Evolutionary conservation across 2,888 invertebrate genomes (phyloP).

Genomic region (Oxytorus armatus): DNA sequence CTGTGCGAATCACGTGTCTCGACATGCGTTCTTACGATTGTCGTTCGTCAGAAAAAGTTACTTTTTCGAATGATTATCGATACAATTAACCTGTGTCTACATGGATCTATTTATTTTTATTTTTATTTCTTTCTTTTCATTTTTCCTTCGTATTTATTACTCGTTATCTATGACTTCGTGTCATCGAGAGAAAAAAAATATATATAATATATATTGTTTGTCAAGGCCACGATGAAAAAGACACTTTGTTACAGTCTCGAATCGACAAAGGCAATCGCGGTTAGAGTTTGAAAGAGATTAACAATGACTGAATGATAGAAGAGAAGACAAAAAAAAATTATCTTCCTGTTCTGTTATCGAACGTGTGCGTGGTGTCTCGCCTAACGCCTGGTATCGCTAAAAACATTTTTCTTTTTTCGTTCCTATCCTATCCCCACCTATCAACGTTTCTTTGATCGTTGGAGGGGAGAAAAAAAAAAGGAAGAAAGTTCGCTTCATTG

Average conservation of each 20-base stretch:
- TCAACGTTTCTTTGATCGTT: slow-evolving; percentile 4
- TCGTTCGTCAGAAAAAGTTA: neutral
- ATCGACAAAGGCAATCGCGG: slow-evolving; percentile 75
- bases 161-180: slow-evolving; percentile 30
- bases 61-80: neutral
- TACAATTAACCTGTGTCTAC: slow-evolving; percentile 41
- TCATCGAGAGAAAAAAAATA: slow-evolving; percentile 22
- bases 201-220: slow-evolving; percentile 15
- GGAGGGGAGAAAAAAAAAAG: slow-evolving; percentile 17
- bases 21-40: no score
- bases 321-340: slow-evolving; percentile 13
- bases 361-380: slow-evolving; percentile 42
- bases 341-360: slow-evolving; percentile 25
- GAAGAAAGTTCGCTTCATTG: slow-evolving; percentile 47
- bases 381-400: slow-evolving; percentile 16
- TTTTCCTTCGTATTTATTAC: slow-evolving; percentile 34
- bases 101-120: no score
- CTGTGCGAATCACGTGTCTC: no score
- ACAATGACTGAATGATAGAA: slow-evolving; percentile 24
- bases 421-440: neutral
- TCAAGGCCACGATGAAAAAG: slow-evolving; percentile 75
- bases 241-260: slow-evolving; percentile 73
- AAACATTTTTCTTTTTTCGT: slow-evolving; percentile 11
- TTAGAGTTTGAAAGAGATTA: slow-evolving; percentile 57
- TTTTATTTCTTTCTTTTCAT: slow-evolving; percentile 25